Conservation (phyloP, 2,797 vertebrate genomes). For the Coracias cyanogaster region DNA sequence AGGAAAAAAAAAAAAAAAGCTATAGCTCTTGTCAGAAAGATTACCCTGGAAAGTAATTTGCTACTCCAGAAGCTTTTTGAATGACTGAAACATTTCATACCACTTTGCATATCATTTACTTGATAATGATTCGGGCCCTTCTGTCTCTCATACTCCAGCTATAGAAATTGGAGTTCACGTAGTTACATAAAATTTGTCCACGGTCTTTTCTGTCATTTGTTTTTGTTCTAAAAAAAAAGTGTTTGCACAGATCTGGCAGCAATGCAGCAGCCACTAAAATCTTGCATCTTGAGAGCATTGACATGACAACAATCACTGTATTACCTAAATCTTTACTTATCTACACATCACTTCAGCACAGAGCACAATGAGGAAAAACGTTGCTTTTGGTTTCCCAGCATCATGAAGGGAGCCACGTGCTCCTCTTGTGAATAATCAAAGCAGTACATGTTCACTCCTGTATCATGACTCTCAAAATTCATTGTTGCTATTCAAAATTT, state of each 20-base stretch:
- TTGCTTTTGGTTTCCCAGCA: background rate
- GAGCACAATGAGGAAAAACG: background rate
- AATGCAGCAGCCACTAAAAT: background rate
- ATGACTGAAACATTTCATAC: background rate
- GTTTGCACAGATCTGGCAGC: background rate
- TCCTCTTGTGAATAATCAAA: background rate
- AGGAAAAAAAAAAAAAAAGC: accelerated
- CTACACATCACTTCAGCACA: background rate
- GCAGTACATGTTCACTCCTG: background rate
- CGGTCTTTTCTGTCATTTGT: background rate
- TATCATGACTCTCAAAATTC: background rate
- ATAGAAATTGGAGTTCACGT: background rate
- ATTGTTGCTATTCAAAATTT: background rate
- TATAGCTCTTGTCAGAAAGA: background rate
- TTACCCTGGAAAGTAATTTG: background rate
- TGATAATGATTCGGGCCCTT: accelerated
- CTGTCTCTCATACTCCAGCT: background rate
- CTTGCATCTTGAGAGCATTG: background rate
- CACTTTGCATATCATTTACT: background rate
- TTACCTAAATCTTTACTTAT: background rate
- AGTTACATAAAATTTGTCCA: background rate
- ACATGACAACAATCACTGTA: background rate
- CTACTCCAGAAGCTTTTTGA: background rate
- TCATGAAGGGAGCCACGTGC: background rate
- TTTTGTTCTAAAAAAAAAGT: background rate